Conservation (phyloP, 2,113 vertebrate genomes). For the Piprites chloris region DNA sequence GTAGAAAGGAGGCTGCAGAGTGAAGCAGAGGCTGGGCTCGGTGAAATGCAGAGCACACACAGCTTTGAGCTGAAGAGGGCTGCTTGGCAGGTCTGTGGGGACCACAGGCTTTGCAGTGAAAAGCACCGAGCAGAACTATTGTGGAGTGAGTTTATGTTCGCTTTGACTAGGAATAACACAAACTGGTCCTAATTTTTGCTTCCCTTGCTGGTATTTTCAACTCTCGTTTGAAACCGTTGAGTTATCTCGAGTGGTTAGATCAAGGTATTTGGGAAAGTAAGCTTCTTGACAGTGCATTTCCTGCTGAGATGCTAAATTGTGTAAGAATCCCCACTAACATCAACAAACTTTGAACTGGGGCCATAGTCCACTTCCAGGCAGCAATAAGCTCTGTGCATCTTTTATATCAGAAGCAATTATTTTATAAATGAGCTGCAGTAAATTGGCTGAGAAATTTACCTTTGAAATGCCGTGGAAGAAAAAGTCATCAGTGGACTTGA, state of each 20-base stretch:
- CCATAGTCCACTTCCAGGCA: neutral
- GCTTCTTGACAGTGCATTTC: neutral
- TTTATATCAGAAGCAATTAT: slow-evolving; percentile 12
- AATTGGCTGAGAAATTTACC: neutral
- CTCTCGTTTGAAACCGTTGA: neutral
- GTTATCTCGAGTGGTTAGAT: neutral
- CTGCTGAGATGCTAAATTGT: neutral
- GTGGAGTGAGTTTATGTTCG: neutral
- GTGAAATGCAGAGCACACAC: neutral
- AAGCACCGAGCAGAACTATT: neutral
- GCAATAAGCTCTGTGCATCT: neutral
- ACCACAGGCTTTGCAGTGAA: neutral
- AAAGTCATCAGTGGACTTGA: neutral
- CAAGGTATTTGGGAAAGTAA: neutral
- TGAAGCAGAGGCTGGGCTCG: neutral
- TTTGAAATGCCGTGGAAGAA: neutral
- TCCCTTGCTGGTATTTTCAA: neutral
- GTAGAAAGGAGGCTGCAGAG: neutral
- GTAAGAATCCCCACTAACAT: neutral
- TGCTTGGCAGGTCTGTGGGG: neutral
- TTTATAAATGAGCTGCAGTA: neutral
- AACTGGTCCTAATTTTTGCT: neutral
- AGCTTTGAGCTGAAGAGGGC: neutral
- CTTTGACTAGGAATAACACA: neutral
- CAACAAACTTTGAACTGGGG: neutral